These are phyloP conservation scores for Myripristis jacobus DNA, from an alignment of 2,797 vertebrate genomes.

Conservation along the genomic window DNA sequence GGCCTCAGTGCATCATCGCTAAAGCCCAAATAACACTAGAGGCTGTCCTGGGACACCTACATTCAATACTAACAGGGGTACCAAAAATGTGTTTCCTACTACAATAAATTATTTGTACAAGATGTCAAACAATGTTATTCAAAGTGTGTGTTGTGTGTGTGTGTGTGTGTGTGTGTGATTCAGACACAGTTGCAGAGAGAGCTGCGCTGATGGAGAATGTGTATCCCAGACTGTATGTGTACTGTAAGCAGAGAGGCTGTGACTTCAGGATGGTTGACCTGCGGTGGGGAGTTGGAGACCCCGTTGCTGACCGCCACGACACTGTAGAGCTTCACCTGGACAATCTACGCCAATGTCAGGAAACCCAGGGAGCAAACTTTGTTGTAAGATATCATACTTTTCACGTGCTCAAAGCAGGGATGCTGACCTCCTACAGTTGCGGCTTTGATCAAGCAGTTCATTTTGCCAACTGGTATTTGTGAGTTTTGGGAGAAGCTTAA, in stretches of 20 bases:
- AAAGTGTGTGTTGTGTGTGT: neutral
- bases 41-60: too few species aligned
- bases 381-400: constrained; percentile 59
- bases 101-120: too few species aligned
- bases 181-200: constrained; percentile 78
- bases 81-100: too few species aligned
- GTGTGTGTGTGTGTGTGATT: neutral
- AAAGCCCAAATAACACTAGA: too few species aligned
- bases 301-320: constrained; percentile 63
- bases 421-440: too few species aligned
- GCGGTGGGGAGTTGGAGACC: constrained; percentile 66
- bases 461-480: too few species aligned
- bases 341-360: constrained; percentile 68
- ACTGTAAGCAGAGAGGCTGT: constrained; percentile 76
- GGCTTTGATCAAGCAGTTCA: too few species aligned
- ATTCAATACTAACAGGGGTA: too few species aligned
- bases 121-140: too few species aligned
- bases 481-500: too few species aligned
- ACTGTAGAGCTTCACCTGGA: constrained; percentile 65
- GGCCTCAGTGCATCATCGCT: too few species aligned
- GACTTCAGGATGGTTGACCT: constrained; percentile 78
- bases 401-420: too few species aligned
- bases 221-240: constrained; percentile 71
- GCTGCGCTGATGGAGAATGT: constrained; percentile 72
- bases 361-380: constrained; percentile 65